phyloP scores from a whole-genome alignment of 1,140 invertebrate genomes.

The Brachionus rubens region DNA sequence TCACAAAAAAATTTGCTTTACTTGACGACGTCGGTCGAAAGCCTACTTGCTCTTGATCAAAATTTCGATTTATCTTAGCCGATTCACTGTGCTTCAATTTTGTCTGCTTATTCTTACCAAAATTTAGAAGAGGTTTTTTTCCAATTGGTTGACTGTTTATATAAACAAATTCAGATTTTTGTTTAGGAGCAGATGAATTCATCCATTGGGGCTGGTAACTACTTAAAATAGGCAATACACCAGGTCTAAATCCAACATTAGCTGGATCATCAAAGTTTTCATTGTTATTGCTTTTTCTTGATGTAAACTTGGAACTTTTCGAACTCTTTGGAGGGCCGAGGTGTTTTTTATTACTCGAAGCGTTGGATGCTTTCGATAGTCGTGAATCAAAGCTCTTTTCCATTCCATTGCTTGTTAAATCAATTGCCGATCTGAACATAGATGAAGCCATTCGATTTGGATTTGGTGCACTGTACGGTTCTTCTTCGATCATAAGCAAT shows the following conservation, averaged over 20 bases:
- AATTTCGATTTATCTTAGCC: background rate
- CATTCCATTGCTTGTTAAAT: background rate
- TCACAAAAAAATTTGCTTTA: background rate
- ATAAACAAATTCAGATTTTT: background rate
- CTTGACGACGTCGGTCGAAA: slow-evolving; percentile 6
- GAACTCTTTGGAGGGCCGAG: too few relatives aligned
- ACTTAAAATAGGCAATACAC: background rate
- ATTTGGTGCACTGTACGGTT: background rate
- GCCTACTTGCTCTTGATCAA: background rate
- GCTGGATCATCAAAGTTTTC: background rate
- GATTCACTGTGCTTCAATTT: slow-evolving; percentile 17
- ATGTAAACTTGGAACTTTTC: background rate
- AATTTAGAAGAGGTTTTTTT: too few relatives aligned
- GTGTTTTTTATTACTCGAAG: too few relatives aligned
- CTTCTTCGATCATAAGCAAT: slow-evolving; percentile 7
- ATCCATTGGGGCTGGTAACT: slow-evolving; percentile 33
- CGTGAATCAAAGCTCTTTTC: background rate
- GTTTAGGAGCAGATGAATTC: background rate
- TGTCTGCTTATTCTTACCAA: too few relatives aligned
- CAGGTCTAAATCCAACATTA: slow-evolving; percentile 13
- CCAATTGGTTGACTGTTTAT: too few relatives aligned
- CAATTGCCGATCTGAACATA: background rate
- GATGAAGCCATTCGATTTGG: background rate
- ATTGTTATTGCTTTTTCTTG: slow-evolving; percentile 7
- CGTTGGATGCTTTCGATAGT: background rate